These are phyloP conservation scores for Drosophila histrio DNA, from an alignment of 2,888 invertebrate species.

Conservation along the genomic window DNA sequence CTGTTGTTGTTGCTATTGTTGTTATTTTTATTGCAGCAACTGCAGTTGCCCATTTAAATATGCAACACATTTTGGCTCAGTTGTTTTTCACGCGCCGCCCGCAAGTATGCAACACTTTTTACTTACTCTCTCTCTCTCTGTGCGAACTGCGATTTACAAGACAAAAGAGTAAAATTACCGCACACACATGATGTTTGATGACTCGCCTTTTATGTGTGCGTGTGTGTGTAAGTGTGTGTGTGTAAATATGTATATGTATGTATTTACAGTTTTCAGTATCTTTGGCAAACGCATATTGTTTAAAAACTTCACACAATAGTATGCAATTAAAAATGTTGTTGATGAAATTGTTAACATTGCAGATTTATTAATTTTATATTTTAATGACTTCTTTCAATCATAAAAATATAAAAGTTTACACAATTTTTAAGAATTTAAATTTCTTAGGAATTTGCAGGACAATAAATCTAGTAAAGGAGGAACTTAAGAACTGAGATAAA, in stretches of 20 bases:
- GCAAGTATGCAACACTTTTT: slow-evolving; percentile 72
- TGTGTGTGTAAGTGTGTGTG: neutral
- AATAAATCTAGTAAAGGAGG: no score
- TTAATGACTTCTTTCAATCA: no score
- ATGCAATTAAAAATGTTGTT: slow-evolving; percentile 26
- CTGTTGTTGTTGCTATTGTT: slow-evolving; percentile 26
- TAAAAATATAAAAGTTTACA: no score
- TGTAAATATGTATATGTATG: neutral
- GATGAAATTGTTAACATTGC: slow-evolving; percentile 1
- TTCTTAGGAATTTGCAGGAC: no score
- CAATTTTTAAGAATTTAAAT: no score
- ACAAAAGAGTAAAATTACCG: slow-evolving; percentile 54
- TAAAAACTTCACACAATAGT: slow-evolving; percentile 14
- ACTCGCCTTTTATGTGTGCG: neutral
- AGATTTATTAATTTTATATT: no score
- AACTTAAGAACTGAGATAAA: no score
- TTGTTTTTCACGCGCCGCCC: slow-evolving; percentile 49
- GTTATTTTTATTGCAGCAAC: slow-evolving; percentile 15
- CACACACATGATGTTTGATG: slow-evolving; percentile 17
- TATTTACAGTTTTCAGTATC: neutral
- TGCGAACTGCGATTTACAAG: slow-evolving; percentile 41
- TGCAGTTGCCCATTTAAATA: slow-evolving; percentile 37
- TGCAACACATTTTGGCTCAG: slow-evolving; percentile 48
- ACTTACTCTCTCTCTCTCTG: slow-evolving; percentile 24
- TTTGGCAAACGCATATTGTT: neutral